Base-by-base conservation (phyloP, 64 coral and sea anemone species). In the Montipora efflorescens region DNA sequence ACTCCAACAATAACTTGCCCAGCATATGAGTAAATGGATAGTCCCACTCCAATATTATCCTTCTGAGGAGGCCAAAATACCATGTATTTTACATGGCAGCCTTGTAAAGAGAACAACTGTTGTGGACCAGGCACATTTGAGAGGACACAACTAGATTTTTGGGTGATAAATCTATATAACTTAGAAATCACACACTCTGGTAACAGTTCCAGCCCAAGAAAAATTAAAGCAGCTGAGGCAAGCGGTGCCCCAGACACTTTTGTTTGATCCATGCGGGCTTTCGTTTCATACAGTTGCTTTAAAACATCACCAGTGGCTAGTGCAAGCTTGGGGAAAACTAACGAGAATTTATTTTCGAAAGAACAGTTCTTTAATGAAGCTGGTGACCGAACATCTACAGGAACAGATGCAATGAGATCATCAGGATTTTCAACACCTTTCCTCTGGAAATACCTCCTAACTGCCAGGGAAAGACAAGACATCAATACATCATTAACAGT, bases 91-190 rank as follows among this genome's bases (percentile, higher is more conserved):
- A 99, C 53, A 15, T 45, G 79, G 23, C 82, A 18, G 8, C 82
- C 92, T 76, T 46, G 57, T 16, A 99, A 67, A 19, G 47, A 51
- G 67, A 99, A 86, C 0, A 49, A 74, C 7, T 79, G 7, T 12
- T 76, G 85, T n/a, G 98, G 95, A 69, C 98, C 98, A 4, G 98
- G 98, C 0, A 99, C 98, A 95, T 99, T 99, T 7, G 98, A 99
- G 11, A 99, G 11, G 11, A 99, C 98, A 92, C 95, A 92, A 13
- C 76, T 96, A 2, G 85, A 25, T 64, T 99, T 99, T 25, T 84
- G 57, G 2, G 86, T 19, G 14, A 96, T 77, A 48, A 85, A 84
- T 2, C 74, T 76, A 12, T 90, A 47, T 2, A 92, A 10, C 15
- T 87, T 90, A n/a, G 84, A 89, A 12, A 86, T 28, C 25, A 99